Percentiles rank a stretch among this genome's conserved stretches.
These are phyloP conservation scores for Allobates femoralis DNA, from an alignment of 2,797 vertebrate genomes.

Conservation along the genomic window DNA sequence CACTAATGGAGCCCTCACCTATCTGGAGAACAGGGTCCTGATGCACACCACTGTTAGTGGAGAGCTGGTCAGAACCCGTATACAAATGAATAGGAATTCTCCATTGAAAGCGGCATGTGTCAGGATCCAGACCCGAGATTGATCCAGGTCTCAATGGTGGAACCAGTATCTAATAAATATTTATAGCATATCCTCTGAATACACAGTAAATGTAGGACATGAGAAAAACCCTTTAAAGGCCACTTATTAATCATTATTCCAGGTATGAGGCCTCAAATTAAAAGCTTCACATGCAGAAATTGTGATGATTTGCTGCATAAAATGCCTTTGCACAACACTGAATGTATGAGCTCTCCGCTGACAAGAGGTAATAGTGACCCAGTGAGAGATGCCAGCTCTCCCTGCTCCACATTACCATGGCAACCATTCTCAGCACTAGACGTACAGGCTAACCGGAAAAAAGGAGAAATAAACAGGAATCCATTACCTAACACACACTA, in stretches of 20 bases:
- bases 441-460: conserved; percentile 34
- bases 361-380: conserved; percentile 56
- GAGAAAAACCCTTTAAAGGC: neutral
- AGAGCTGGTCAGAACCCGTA: too few relatives aligned
- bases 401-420: conserved; percentile 55
- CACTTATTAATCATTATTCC: neutral
- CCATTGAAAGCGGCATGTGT: too few relatives aligned
- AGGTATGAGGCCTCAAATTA: neutral
- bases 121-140: too few relatives aligned
- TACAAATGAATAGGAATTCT: too few relatives aligned
- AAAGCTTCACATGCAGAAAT: conserved; percentile 1
- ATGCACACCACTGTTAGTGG: too few relatives aligned
- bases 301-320: neutral
- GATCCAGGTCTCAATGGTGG: too few relatives aligned
- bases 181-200: too few relatives aligned
- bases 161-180: too few relatives aligned
- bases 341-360: conserved; percentile 1
- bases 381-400: conserved; percentile 56
- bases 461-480: conserved; percentile 34
- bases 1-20: too few relatives aligned
- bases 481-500: conserved; percentile 30
- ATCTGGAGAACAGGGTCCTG: too few relatives aligned
- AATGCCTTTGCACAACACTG: conserved; percentile 2
- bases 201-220: too few relatives aligned
- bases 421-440: conserved; percentile 56